Evolutionary conservation across 2,797 vertebrate genomes (phyloP).

Genomic region (Melanotaenia pygmaea): DNA sequence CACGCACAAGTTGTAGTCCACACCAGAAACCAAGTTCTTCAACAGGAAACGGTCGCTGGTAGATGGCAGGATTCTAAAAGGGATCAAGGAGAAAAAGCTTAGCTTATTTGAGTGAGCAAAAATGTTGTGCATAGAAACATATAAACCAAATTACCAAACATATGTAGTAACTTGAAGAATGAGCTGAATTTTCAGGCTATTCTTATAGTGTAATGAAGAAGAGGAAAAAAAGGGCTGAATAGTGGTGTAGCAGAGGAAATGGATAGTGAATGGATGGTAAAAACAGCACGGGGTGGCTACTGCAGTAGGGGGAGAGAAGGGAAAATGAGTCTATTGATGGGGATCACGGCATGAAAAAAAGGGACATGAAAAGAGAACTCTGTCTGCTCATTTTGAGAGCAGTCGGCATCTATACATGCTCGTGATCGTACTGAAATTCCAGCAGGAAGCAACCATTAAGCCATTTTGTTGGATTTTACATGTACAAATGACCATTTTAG

Average conservation of each 20-base stretch:
- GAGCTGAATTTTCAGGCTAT: conserved; percentile 21
- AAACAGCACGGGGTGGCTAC: conserved; percentile 48
- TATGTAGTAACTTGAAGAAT: conserved; percentile 1
- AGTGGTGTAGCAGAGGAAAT: conserved; percentile 28
- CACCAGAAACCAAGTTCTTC: conserved; percentile 90
- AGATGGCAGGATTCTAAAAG: conserved; percentile 88
- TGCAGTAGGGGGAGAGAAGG: conserved; percentile 55
- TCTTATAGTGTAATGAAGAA: conserved; percentile 4
- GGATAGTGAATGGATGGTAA: conserved; percentile 34
- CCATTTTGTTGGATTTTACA: conserved; percentile 52
- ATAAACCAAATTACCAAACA: background rate
- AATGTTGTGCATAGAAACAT: background rate
- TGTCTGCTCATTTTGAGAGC: conserved; percentile 68
- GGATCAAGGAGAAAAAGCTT: conserved; percentile 6
- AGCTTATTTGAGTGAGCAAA: conserved; percentile 35
- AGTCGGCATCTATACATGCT: conserved; percentile 21
- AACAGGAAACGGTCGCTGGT: conserved; percentile 88
- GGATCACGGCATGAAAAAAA: conserved; percentile 41
- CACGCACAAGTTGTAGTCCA: conserved; percentile 92
- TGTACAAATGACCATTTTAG: conserved; percentile 50
- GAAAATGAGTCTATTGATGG: conserved; percentile 77
- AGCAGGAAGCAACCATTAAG: conserved; percentile 32
- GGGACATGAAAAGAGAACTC: conserved; percentile 73
- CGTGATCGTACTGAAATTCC: conserved; percentile 37
- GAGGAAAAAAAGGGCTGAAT: conserved; percentile 15